Base-by-base conservation (phyloP, 2,797 vertebrate genomes). In the Cercopithecus diana region DNA sequence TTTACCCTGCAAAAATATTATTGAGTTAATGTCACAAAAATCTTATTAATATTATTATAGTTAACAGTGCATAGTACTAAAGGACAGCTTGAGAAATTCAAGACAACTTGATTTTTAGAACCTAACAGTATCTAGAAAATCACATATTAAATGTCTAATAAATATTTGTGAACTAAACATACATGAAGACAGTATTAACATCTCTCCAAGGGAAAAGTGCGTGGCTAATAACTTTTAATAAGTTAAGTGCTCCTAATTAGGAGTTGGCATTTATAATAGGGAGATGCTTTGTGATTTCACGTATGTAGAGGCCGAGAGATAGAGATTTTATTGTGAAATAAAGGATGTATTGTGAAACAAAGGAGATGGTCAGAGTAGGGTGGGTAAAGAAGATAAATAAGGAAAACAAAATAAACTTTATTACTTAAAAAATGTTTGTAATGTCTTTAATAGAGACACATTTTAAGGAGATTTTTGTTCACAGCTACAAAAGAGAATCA, bases 71-170 rank as follows among this genome's bases (percentile, higher is more conserved):
- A 91, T 28, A 92, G n/a, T 50, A 73, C 41, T 58, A n/a, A 67
- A 9, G 75, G 30, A 19, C 7, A 17, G n/a, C 61, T 67, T 67
- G 61, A 12, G 12, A 77, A 94, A 87, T 64, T 75, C 75, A 52
- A 93, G 55, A 93, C 41, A 90, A 64, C 28, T 48, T 85, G 26
- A 90, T 75, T 77, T 84, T 84, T 84, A 93, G 76, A 93, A 72
- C 20, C 39, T n/a, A 67, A 80, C 2, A 5, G 22, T 88, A 11
- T 91, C 58, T 94, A 82, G 39, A 8, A 96, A 93, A 67, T 93
- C 76, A 70, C 5, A 36, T 67, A 20, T 77, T 64, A 88, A 36
- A 8, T 20, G 3, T 7, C 33, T 61, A 36, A 9, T n/a, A 75
- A 52, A 73, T 96, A 84, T 57, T 39, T 80, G 4, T 73, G 13